These are phyloP conservation scores for Ophonus ardosiacus DNA, from an alignment of 2,888 invertebrate genomes.

Conservation along the genomic window DNA sequence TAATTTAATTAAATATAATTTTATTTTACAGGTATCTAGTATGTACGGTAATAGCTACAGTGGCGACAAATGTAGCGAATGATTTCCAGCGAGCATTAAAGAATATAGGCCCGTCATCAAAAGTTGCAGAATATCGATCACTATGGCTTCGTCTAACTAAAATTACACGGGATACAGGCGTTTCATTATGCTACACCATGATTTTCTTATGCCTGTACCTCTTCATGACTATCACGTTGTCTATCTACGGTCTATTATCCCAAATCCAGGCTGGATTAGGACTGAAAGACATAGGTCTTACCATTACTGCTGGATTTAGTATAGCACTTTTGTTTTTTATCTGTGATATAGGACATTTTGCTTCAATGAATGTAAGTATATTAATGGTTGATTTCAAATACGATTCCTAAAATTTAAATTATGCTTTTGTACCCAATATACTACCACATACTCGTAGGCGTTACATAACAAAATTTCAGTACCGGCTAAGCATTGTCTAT, in stretches of 20 bases:
- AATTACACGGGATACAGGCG: conserved; percentile 82
- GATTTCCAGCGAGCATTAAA: conserved; percentile 84
- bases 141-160: conserved; percentile 85
- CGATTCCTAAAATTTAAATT: too few species aligned
- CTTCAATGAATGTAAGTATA: conserved; percentile 82
- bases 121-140: conserved; percentile 84
- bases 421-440: too few species aligned
- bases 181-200: conserved; percentile 83
- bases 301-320: conserved; percentile 82
- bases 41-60: conserved; percentile 81
- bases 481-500: too few species aligned
- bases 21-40: conserved; percentile 73
- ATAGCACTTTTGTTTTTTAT: conserved; percentile 83
- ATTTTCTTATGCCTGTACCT: conserved; percentile 84
- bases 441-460: too few species aligned
- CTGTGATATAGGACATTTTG: conserved; percentile 86
- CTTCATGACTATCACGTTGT: conserved; percentile 85
- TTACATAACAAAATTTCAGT: too few species aligned
- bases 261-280: conserved; percentile 86
- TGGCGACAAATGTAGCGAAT: conserved; percentile 82
- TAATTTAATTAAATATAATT: background rate
- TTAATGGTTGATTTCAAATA: background rate
- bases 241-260: conserved; percentile 85
- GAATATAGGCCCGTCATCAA: conserved; percentile 83
- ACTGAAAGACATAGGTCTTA: conserved; percentile 84